A percentile compares a stretch with the other conserved stretches of the same genome.
phyloP scores from a whole-genome alignment of 2,797 vertebrate species.

The Aeoliscus strigatus region DNA sequence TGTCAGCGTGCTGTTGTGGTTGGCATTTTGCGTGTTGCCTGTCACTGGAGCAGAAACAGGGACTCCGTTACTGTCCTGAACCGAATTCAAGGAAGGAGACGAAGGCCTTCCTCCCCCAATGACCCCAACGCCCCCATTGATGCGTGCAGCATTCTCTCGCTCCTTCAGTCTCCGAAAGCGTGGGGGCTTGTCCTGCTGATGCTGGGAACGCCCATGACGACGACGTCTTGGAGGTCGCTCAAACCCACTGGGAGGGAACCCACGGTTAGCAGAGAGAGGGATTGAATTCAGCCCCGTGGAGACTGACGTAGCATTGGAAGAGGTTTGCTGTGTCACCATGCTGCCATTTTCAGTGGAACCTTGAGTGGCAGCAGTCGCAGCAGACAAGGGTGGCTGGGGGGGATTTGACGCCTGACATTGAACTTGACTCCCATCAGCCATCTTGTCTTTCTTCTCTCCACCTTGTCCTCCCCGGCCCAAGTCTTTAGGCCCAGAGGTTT shows the following conservation, averaged over 20 bases:
- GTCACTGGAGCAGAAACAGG: slow-evolving; percentile 38
- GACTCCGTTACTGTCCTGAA: slow-evolving; percentile 67
- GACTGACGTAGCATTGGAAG: slow-evolving; percentile 51
- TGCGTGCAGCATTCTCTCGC: slow-evolving; percentile 82
- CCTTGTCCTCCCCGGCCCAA: slow-evolving; percentile 51
- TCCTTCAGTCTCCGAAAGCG: slow-evolving; percentile 89
- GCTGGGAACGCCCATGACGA: slow-evolving; percentile 83
- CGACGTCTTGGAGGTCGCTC: slow-evolving; percentile 80
- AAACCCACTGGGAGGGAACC: slow-evolving; percentile 70
- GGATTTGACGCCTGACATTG: slow-evolving; percentile 62
- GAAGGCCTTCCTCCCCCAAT: slow-evolving; percentile 61
- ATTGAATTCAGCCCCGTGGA: slow-evolving; percentile 54
- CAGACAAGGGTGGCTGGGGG: slow-evolving; percentile 41
- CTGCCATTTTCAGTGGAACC: slow-evolving; percentile 70
- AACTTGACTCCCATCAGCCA: slow-evolving; percentile 54
- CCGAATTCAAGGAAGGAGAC: slow-evolving; percentile 60
- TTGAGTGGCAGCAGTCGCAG: slow-evolving; percentile 41
- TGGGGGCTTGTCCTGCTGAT: slow-evolving; percentile 93
- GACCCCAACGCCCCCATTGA: slow-evolving; percentile 74
- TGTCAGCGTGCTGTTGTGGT: slow-evolving; percentile 57
- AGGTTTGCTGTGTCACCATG: slow-evolving; percentile 44
- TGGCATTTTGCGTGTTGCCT: slow-evolving; percentile 56
- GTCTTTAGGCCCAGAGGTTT: slow-evolving; percentile 67
- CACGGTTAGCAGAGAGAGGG: slow-evolving; percentile 47
- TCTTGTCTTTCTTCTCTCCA: slow-evolving; percentile 75